Conservation (phyloP, 2,797 vertebrate species). For the Pipistrellus nathusii region DNA sequence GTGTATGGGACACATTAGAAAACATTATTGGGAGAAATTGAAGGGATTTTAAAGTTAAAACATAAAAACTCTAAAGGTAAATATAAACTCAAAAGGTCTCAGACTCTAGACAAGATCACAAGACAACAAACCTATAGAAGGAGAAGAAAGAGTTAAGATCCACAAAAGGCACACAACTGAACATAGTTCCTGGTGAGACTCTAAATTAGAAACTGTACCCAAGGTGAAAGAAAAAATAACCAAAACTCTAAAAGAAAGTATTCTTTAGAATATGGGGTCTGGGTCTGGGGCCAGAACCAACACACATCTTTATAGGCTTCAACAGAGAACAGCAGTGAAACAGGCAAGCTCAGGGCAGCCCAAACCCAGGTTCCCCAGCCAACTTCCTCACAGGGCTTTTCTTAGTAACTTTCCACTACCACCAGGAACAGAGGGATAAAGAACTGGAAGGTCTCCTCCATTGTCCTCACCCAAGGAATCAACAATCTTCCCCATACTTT, state of each 20-base stretch:
- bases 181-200: conserved; percentile 18
- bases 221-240: conserved; percentile 55
- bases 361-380: not conserved
- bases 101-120: not conserved
- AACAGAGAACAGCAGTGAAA: not conserved
- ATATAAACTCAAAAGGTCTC: conserved; percentile 34
- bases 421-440: not conserved
- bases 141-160: not conserved
- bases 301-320: conserved; percentile 1
- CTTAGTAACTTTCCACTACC: not conserved
- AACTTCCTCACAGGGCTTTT: not conserved
- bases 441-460: not conserved
- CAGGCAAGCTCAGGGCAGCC: not conserved
- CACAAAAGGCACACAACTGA: conserved; percentile 42
- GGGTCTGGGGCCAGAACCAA: conserved; percentile 60
- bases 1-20: not conserved
- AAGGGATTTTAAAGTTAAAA: conserved; percentile 20
- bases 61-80: not conserved
- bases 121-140: not conserved
- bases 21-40: not conserved
- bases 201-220: conserved; percentile 56
- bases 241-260: conserved; percentile 41
- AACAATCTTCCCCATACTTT: not conserved
- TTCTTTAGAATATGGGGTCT: conserved; percentile 31
- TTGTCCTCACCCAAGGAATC: not conserved